phyloP scores from a whole-genome alignment of 2,888 invertebrate species.

The Sialis lutaria region DNA sequence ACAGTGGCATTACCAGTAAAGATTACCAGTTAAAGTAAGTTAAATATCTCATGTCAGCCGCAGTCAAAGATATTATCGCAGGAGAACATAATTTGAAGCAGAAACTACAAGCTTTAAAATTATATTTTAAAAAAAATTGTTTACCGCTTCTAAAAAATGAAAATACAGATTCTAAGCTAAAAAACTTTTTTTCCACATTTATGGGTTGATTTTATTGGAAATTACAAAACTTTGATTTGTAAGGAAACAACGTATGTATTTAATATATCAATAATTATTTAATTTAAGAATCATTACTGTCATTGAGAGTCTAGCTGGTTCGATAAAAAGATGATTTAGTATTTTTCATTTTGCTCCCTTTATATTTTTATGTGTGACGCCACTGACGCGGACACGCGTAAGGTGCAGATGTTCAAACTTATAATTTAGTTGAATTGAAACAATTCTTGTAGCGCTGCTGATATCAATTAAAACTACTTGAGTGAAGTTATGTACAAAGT shows the following conservation, averaged over 20 bases:
- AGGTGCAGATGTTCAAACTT: constrained; percentile 1
- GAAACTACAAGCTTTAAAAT: background rate
- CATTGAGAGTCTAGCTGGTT: background rate
- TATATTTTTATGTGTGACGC: background rate
- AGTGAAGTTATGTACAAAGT: constrained; percentile 1
- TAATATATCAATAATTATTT: no score
- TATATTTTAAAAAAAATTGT: background rate
- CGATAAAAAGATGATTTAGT: background rate
- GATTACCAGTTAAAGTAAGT: no score
- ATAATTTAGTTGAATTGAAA: constrained; percentile 4
- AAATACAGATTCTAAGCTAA: no score
- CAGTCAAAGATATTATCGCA: no score
- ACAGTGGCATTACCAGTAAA: no score
- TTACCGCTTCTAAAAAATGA: no score
- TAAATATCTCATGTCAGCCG: no score
- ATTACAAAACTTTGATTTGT: no score
- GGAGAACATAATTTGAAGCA: background rate
- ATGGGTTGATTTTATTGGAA: no score
- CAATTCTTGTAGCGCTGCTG: constrained; percentile 1
- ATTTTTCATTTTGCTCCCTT: background rate
- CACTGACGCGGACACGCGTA: background rate
- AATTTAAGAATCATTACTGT: background rate
- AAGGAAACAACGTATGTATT: no score
- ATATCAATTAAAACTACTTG: constrained; percentile 4
- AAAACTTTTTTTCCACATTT: no score